A percentile compares a stretch with the other conserved stretches of the same genome.
These are phyloP conservation scores for Asarcornis scutulata DNA, from an alignment of 2,113 vertebrate genomes.

Conservation along the genomic window DNA sequence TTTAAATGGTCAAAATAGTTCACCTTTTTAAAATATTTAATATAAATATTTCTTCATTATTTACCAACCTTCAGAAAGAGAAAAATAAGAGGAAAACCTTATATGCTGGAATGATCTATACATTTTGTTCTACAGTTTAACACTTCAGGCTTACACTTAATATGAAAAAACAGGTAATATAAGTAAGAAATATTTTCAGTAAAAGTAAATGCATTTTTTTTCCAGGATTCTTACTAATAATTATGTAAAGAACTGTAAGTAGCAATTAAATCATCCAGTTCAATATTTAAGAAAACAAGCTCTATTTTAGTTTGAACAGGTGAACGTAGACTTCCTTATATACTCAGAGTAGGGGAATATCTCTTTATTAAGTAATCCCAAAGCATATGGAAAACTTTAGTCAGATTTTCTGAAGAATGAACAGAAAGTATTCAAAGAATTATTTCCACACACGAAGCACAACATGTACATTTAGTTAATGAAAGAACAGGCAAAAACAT, in stretches of 20 bases:
- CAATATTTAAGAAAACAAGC: background rate
- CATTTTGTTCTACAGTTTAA: background rate
- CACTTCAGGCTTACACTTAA: background rate
- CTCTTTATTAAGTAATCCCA: background rate
- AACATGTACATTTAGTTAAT: background rate
- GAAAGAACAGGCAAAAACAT: background rate
- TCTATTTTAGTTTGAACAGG: constrained; percentile 3
- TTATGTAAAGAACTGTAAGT: background rate
- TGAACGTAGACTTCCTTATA: background rate
- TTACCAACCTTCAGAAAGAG: background rate
- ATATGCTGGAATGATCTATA: background rate
- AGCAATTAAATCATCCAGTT: background rate
- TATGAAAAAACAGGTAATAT: background rate
- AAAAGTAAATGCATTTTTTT: background rate
- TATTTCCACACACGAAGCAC: background rate
- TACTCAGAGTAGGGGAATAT: background rate
- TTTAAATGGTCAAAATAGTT: background rate
- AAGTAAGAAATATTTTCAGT: background rate
- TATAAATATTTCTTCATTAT: background rate
- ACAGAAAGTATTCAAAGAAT: background rate
- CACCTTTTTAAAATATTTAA: background rate
- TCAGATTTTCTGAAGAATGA: constrained; percentile 13
- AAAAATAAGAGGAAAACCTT: background rate
- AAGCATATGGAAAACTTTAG: background rate
- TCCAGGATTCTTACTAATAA: background rate